Base-by-base conservation (phyloP, 64 coral and sea anemone genomes). In the Actinia equina region DNA sequence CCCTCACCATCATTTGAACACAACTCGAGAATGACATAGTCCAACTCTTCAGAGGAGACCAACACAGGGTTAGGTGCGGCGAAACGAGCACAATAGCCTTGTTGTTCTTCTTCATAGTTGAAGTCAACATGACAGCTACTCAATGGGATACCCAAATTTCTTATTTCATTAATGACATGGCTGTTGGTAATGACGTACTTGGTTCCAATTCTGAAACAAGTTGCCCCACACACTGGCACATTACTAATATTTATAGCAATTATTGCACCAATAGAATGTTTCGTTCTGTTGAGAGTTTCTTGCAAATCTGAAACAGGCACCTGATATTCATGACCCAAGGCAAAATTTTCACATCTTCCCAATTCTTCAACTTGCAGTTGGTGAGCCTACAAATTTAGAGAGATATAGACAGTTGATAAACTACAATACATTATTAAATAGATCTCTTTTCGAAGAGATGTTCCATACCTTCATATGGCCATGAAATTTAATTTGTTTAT, bases 161-260 rank as follows among this genome's bases (percentile, higher is more conserved):
- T 0, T 17, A 44, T 45, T 0, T 79, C 37, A 17, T 79, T 17
- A 46, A 43, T 13, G 7, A 67, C 63, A 43, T 79, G 77, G 42
- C 45, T 18, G 13, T 79, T 79, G 0, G 77, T 79, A 43, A 79
- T 79, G 41, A 79, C 77, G 16, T 79, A 79, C 30, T 43, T 43
- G 4, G 25, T 42, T 17, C 77, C 77, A 42, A 79, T 46, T 18
- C 77, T 79, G 77, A 79, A 79, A 79, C 77, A 79, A 46, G 77
- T 79, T 42, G 27, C 77, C 42, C 1, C 44, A 44, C 12, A 79
- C 37, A 2, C 4, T 43, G 30, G 30, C 1, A 79, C 77, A 42
- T 12, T 30, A 79, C 37, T 79, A 6, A 44, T 17, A 37, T 42
- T 30, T 7, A 42, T 27, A 79, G 44, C 4, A 15, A 79, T 46